Conservation (phyloP, 2,113 vertebrate species). For the Candoia aspera region DNA sequence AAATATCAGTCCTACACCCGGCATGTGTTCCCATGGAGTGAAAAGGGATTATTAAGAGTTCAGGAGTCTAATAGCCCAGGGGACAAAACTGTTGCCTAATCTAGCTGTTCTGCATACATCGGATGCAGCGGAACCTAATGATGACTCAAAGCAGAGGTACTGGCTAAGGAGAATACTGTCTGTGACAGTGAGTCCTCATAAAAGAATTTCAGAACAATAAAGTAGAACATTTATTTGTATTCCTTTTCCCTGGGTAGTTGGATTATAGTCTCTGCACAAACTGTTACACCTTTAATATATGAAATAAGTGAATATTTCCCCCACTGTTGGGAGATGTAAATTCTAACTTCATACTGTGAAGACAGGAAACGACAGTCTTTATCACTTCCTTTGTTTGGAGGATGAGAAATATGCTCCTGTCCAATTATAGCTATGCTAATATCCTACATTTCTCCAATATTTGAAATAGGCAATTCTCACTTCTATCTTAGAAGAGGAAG, state of each 20-base stretch:
- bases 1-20: too few relatives aligned
- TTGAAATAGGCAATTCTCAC: not conserved
- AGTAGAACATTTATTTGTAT: not conserved
- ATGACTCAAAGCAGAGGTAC: not conserved
- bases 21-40: too few relatives aligned
- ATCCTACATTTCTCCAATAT: not conserved
- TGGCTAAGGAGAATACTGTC: not conserved
- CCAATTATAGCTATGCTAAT: not conserved
- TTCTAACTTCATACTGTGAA: conserved; percentile 4
- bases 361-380: not conserved
- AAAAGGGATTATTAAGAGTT: too few relatives aligned
- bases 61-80: too few relatives aligned
- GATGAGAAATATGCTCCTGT: not conserved
- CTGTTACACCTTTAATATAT: not conserved
- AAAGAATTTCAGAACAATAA: not conserved
- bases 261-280: not conserved
- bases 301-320: not conserved
- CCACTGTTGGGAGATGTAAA: not conserved
- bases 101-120: too few relatives aligned
- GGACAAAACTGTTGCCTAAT: too few relatives aligned
- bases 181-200: not conserved
- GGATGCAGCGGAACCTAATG: too few relatives aligned
- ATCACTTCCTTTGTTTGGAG: not conserved
- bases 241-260: not conserved
- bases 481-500: not conserved